Evolutionary conservation across 2,888 invertebrate species (phyloP), one percentile per base, ranked within the genome.

Genomic region (Ormyrus nitidulus): DNA sequence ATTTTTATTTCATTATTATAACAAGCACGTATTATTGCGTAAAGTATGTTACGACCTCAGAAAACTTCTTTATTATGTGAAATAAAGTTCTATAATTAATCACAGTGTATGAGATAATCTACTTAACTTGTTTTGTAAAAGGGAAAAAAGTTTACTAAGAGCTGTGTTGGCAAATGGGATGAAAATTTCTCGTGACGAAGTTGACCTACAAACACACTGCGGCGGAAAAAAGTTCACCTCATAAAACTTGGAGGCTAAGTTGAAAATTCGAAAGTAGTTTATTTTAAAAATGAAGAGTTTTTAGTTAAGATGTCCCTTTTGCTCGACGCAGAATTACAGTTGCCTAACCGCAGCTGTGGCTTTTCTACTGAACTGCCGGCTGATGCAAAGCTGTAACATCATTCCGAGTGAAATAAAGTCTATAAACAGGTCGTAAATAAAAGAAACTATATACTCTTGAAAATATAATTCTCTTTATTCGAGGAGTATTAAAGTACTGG

Each of bases 21-120:
- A 56, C n/a, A 5, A 56, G 2, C 48, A 11, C 48, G n/a, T n/a
- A 48, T 13, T 49, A 13, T 64, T 11, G 6, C 49, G 46, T 66
- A 9, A 53, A 66, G 19, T 51, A 48, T 49, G 3, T 66, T 49
- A 19, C 5, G 8, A 2, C 13, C 34, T 2, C 46, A n/a, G 49
- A 19, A 69, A 76, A 69, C 62, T 69, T 69, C 48, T 13, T n/a
- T 8, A 59, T 51, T 46, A 44, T 54, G 69, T 13, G 10, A 54
- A 61, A 62, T 61, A 69, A 76, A 76, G 54, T 76, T 69, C 46
- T 61, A 56, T 77, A 70, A 70, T 77, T 77, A 64, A 70, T 77
- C 64, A 70, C 48, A 9, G 62, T 56, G n/a, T 56, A 76, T 54
- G 73, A 64, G 44, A 66, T 51, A 34, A 58, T 64, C 46, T 65